phyloP scores from a whole-genome alignment of 2,888 invertebrate species.

The Cerceris ruficornis region DNA sequence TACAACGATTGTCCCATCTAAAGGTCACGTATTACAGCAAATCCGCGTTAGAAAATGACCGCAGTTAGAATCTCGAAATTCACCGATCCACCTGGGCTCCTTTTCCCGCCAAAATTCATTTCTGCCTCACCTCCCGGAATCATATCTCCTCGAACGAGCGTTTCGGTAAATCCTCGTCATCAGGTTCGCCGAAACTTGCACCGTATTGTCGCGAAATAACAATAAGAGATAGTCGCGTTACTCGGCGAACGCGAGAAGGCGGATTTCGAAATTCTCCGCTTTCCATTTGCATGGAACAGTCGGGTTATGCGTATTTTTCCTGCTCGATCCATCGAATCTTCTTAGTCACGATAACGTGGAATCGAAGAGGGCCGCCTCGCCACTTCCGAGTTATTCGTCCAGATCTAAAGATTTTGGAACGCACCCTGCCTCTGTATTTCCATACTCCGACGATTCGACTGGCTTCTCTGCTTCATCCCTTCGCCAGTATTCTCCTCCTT shows the following conservation, averaged over 20 bases:
- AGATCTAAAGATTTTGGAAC: conserved; percentile 71
- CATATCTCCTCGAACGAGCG: too few species aligned
- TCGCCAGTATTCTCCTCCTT: conserved; percentile 40
- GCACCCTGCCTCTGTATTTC: conserved; percentile 70
- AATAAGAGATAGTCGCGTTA: not conserved
- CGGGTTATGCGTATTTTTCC: conserved; percentile 30
- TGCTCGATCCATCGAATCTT: conserved; percentile 41
- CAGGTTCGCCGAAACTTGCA: not conserved
- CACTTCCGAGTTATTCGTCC: conserved; percentile 59
- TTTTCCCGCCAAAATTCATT: too few species aligned
- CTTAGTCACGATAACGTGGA: conserved; percentile 38
- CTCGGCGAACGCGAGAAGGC: not conserved
- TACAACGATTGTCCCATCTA: too few species aligned
- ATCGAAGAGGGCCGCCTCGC: conserved; percentile 35
- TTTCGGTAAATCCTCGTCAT: not conserved
- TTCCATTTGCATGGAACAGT: not conserved
- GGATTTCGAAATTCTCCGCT: not conserved
- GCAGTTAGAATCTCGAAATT: too few species aligned
- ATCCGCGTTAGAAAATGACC: too few species aligned
- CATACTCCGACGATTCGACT: conserved; percentile 77
- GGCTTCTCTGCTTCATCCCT: conserved; percentile 60
- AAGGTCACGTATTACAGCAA: too few species aligned
- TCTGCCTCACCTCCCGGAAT: too few species aligned
- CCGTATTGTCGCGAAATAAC: not conserved
- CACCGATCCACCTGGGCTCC: too few species aligned